Base-by-base conservation (phyloP, 92 coral and sea anemone genomes). In the Actinostola sp. region DNA sequence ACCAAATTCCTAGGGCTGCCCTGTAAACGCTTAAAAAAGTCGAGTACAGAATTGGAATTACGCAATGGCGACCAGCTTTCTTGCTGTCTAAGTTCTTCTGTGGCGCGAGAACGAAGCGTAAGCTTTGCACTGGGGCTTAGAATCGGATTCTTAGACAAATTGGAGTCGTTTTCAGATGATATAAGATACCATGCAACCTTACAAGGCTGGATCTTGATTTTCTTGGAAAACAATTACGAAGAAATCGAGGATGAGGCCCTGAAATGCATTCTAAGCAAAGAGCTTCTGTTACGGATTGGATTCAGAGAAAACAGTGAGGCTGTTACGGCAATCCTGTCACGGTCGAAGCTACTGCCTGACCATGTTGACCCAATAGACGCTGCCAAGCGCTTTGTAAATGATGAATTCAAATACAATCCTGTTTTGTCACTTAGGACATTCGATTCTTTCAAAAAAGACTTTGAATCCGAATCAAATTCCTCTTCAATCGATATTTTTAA, bases 361-460 rank as follows among this genome's bases (percentile, higher is more conserved):
- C 84, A 87, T 44, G 52, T 87, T 21, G 84, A 76, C 38, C 43
- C 82, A 43, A 62, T 86, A 7, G 88, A 87, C 41, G 28, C 55
- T 44, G 88, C 63, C 31, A 79, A 77, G 31, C 59, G 79, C 20
- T 87, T 71, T 41, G 55, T 87, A 15, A 44, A 21, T 20, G 85
- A 82, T 27, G 88, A 82, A 48, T 67, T 87, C 16, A 83, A 76
- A 38, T 72, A 87, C 68, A 72, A 87, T 23, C 67, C 77, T 24
- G 55, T 67, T 24, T 71, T 77, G 19, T 52, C 82, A 36, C 63
- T 57, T 3, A 32, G 33, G 23, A 5, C 25, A 6, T 61, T 33
- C 31, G 35, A 34, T 25, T 17, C 21, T 2, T 11, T 23, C 12
- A 7, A 34, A 61, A 33, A 29, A 64, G 8, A 43, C 34, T 5